Conservation (phyloP, 2,113 vertebrate species). For the Sylvicapra grimmia region DNA sequence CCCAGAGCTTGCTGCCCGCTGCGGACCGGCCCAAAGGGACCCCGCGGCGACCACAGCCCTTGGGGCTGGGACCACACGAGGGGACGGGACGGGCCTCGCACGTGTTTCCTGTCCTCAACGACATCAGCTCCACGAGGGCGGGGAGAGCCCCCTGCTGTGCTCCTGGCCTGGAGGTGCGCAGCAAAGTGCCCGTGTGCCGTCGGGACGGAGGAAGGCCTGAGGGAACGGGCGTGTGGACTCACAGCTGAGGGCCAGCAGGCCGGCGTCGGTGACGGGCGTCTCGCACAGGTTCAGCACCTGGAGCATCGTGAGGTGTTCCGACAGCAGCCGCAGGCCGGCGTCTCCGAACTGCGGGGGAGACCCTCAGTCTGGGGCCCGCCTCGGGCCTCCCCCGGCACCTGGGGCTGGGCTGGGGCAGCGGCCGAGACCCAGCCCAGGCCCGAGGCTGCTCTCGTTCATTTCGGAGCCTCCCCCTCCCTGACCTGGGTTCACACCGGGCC, state of each 20-base stretch:
- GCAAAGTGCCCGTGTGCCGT: fast-evolving
- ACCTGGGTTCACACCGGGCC: background rate
- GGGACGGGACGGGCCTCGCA: fast-evolving
- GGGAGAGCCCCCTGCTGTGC: fast-evolving
- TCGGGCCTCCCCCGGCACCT: fast-evolving
- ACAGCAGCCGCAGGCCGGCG: constrained; percentile 93
- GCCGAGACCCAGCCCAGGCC: fast-evolving
- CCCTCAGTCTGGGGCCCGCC: background rate
- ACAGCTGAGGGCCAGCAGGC: constrained; percentile 97
- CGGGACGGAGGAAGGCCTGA: fast-evolving
- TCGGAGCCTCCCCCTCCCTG: background rate
- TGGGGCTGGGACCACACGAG: fast-evolving
- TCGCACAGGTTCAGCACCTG: constrained; percentile 99
- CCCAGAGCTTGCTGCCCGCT: fast-evolving
- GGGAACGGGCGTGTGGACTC: constrained; percentile 65
- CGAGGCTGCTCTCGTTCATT: background rate
- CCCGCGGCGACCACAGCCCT: background rate
- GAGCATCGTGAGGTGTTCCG: constrained; percentile 96
- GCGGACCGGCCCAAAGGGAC: background rate
- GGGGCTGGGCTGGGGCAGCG: background rate
- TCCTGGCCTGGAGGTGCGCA: background rate
- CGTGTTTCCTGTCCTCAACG: background rate
- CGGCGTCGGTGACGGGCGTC: constrained; percentile 95
- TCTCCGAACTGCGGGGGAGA: constrained; percentile 89
- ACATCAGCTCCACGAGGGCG: fast-evolving